Percentiles rank a stretch among this genome's conserved stretches.
These are phyloP conservation scores for Formica selysi DNA, from an alignment of 1,140 invertebrate genomes.

Conservation along the genomic window DNA sequence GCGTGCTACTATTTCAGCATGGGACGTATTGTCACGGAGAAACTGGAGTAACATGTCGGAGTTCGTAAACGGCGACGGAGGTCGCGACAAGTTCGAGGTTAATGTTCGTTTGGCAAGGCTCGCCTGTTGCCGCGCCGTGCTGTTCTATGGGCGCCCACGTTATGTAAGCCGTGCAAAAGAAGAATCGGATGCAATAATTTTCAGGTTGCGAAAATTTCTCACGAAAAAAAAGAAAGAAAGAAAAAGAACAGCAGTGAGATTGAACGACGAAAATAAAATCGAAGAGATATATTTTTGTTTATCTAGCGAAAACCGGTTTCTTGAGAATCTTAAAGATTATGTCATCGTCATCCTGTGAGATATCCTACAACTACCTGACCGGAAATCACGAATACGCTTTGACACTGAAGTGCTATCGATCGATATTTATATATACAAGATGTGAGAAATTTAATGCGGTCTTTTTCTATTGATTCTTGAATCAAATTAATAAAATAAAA, in stretches of 20 bases:
- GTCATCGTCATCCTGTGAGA: background rate
- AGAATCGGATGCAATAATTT: slow-evolving; percentile 17
- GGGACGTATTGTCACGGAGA: slow-evolving; percentile 48
- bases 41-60: slow-evolving; percentile 48
- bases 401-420: too few relatives aligned
- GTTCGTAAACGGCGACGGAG: slow-evolving; percentile 64
- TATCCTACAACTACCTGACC: background rate
- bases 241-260: background rate
- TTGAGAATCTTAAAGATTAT: background rate
- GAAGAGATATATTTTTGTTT: background rate
- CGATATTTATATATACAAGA: too few relatives aligned
- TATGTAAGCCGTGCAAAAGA: slow-evolving; percentile 49
- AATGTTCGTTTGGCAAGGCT: slow-evolving; percentile 73
- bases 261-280: slow-evolving; percentile 6
- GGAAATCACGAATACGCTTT: background rate
- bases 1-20: background rate
- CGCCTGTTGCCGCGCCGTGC: slow-evolving; percentile 50
- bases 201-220: background rate
- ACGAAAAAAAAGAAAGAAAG: slow-evolving; percentile 45
- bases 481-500: too few relatives aligned
- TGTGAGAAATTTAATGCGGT: too few relatives aligned
- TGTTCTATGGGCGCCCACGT: slow-evolving; percentile 47
- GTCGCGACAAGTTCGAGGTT: slow-evolving; percentile 75
- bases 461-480: too few relatives aligned
- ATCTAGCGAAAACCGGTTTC: background rate